Percentiles rank a stretch among this genome's conserved stretches.
Conservation (phyloP, 2,113 vertebrate genomes). For the Catagonus wagneri region DNA sequence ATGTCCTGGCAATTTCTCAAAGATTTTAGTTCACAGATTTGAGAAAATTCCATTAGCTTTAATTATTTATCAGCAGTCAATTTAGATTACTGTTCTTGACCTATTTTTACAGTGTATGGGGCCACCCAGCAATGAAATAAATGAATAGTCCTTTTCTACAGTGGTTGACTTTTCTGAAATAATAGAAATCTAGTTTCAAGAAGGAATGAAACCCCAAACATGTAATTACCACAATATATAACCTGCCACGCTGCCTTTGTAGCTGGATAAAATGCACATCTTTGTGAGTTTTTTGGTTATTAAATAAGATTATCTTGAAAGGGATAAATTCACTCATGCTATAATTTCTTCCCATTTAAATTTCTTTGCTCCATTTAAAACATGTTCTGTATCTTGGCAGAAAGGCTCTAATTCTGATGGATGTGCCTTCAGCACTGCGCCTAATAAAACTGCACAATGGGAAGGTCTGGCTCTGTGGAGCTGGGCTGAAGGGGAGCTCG, state of each 20-base stretch:
- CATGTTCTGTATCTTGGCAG: conserved; percentile 71
- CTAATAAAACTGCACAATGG: not conserved
- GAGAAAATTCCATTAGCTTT: conserved; percentile 93
- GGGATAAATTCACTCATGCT: conserved; percentile 70
- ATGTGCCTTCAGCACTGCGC: conserved; percentile 32
- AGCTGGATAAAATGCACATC: conserved; percentile 70
- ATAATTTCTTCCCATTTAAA: conserved; percentile 82
- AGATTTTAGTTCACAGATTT: conserved; percentile 88
- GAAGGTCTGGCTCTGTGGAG: not conserved
- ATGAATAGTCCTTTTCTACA: conserved; percentile 87
- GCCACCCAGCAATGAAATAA: conserved; percentile 87
- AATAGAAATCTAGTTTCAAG: conserved; percentile 78
- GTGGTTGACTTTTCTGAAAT: conserved; percentile 78
- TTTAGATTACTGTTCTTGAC: conserved; percentile 91
- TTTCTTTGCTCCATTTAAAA: conserved; percentile 82
- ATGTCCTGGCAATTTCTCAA: conserved; percentile 82
- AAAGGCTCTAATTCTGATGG: conserved; percentile 54
- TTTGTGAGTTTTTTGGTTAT: conserved; percentile 79
- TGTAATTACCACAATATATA: conserved; percentile 66
- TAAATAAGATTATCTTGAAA: conserved; percentile 75
- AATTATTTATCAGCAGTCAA: conserved; percentile 93
- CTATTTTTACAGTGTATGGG: conserved; percentile 87
- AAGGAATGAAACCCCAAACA: conserved; percentile 77
- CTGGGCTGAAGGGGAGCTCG: not conserved
- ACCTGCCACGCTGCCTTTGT: conserved; percentile 69